Evolutionary conservation across 2,113 vertebrate genomes (phyloP), one percentile per base, ranked within the genome.

Genomic region (Clarias batrachus): DNA sequence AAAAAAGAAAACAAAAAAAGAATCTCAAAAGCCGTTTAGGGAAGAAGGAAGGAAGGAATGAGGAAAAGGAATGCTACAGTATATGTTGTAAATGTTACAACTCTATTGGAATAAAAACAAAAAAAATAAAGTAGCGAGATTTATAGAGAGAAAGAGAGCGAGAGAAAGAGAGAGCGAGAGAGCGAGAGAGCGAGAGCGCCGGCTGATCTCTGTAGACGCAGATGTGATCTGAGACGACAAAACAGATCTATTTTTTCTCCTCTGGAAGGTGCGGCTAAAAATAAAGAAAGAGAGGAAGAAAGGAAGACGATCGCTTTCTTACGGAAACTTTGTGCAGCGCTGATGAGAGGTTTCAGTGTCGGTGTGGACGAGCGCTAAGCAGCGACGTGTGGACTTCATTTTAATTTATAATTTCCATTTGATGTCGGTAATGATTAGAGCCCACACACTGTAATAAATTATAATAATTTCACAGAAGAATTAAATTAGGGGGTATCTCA

Each of bases 391-490:
- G 95, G 93, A 95, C 94, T 95, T 93, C 91, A 97, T 97, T 97
- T 97, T 93, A 96, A 96, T 97, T 97, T 97, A 95, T 97, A 96
- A 96, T 97, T 97, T 96, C 93, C 96, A 97, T 97, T 96, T 97
- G 97, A 97, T 98, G 96, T 97, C 94, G 94, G 96, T 96, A 97
- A 98, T 97, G 96, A 98, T 97, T 97, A 97, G 93, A 95, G 96
- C 96, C 96, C 95, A 96, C 96, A 96, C 95, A 96, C 96, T 96
- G 95, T 97, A 97, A 99, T 99, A 98, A 98, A 99, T 98, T 96
- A 97, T 96, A 96, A 97, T 97, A 97, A 99, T 98, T 98, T 97
- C 95, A 95, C 95, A 96, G 96, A 96, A 98, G 97, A 98, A 97
- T 97, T 95, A 96, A 98, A 99, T 98, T 97, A 98, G 96, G 96